Conservation (phyloP, 1,140 invertebrate genomes). For the Cydia pomonella region DNA sequence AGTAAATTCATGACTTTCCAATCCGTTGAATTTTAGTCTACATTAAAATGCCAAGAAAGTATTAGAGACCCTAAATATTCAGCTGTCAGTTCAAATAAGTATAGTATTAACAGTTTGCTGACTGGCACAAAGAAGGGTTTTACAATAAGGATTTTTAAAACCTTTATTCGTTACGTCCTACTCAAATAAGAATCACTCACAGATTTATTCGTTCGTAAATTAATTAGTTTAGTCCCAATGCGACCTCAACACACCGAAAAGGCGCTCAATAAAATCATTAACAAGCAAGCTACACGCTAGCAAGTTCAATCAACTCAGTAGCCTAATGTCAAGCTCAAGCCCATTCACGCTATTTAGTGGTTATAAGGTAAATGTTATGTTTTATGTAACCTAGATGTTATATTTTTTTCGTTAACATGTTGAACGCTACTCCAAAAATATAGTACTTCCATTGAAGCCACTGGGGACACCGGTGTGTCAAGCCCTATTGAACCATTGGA, state of each 20-base stretch:
- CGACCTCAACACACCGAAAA: not conserved
- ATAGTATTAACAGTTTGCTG: not conserved
- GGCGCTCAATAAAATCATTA: not conserved
- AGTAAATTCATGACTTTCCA: slow-evolving; percentile 9
- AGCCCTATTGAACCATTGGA: no score
- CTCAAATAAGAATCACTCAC: not conserved
- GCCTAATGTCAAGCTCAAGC: not conserved
- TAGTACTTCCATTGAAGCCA: no score
- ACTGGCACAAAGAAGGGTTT: not conserved
- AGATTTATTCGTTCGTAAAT: slow-evolving; percentile 7
- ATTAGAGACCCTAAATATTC: slow-evolving; percentile 18
- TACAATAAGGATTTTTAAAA: not conserved
- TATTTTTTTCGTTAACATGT: not conserved
- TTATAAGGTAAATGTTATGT: no score
- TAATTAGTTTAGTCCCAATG: slow-evolving; percentile 5
- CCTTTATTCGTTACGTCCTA: not conserved
- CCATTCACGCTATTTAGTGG: not conserved
- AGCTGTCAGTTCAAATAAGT: not conserved
- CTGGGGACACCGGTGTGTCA: no score
- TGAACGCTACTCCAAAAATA: no score
- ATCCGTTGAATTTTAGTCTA: slow-evolving; percentile 18
- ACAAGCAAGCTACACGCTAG: slow-evolving; percentile 15
- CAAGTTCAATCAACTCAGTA: slow-evolving; percentile 2
- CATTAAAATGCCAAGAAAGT: slow-evolving; percentile 15
- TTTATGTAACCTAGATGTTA: not conserved